Percentiles rank a stretch among this genome's conserved stretches.
Evolutionary conservation across 2,113 vertebrate species (phyloP).

Genomic region (Paradoxurus hermaphroditus): DNA sequence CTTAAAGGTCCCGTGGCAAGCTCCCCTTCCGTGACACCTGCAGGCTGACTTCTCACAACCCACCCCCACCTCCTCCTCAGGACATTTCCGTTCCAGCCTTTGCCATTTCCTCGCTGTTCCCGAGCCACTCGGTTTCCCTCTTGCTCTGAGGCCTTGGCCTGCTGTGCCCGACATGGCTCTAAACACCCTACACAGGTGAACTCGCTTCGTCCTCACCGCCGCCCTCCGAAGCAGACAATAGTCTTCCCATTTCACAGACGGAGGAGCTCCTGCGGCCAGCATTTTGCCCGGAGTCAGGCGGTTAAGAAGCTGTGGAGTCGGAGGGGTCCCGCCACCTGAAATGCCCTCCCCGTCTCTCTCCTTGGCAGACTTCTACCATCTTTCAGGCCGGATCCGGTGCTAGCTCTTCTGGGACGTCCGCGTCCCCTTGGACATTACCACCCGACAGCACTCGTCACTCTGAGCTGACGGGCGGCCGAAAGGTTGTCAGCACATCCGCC

Average conservation of each 20-base stretch:
- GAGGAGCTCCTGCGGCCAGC: neutral
- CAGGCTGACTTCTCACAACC: fast-evolving
- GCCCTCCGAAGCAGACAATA: neutral
- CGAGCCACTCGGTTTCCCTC: neutral
- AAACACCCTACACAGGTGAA: neutral
- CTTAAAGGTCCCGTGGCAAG: neutral
- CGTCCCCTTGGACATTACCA: neutral
- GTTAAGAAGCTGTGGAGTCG: conserved; percentile 13
- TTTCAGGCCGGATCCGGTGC: neutral
- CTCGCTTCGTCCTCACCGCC: neutral
- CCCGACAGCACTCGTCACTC: neutral
- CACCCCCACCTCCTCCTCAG: fast-evolving
- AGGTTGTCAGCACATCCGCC: too few species aligned
- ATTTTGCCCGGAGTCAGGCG: neutral
- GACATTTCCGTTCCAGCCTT: neutral
- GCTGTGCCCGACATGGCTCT: neutral
- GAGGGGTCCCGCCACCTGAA: neutral
- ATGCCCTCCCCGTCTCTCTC: neutral
- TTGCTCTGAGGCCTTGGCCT: neutral
- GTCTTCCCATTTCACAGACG: neutral
- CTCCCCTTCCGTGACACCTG: neutral
- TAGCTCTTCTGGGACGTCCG: conserved; percentile 13
- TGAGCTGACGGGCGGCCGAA: neutral
- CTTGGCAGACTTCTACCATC: neutral
- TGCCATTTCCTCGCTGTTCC: fast-evolving